A percentile compares a stretch with the other conserved stretches of the same genome.
phyloP scores from a whole-genome alignment of 2,888 invertebrate species.

The Andrena praecox region DNA sequence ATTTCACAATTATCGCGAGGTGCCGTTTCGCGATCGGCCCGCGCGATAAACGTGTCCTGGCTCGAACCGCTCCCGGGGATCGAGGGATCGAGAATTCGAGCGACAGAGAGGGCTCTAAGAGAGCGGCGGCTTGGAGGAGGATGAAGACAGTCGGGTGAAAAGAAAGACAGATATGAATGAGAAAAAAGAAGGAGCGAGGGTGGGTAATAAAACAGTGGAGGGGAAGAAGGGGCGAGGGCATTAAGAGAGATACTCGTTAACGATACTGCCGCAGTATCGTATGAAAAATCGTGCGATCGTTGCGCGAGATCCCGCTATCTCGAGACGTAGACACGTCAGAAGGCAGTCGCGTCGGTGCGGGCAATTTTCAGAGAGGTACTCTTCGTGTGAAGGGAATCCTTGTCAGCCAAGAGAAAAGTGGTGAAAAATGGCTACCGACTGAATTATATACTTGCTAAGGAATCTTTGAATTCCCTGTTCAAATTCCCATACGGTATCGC shows the following conservation, averaged over 20 bases:
- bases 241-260: slow-evolving; percentile 69
- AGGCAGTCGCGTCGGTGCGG: slow-evolving; percentile 45
- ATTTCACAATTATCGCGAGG: slow-evolving; percentile 78
- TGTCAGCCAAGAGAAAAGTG: too few species aligned
- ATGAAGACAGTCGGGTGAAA: slow-evolving; percentile 8
- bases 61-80: slow-evolving; percentile 65
- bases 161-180: slow-evolving; percentile 41
- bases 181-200: not conserved
- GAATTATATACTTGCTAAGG: too few species aligned
- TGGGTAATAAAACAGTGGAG: slow-evolving; percentile 29
- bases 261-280: slow-evolving; percentile 62
- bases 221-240: slow-evolving; percentile 47
- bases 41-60: slow-evolving; percentile 64
- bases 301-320: slow-evolving; percentile 56
- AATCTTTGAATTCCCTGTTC: not conserved
- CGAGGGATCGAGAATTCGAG: slow-evolving; percentile 51
- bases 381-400: too few species aligned
- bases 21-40: slow-evolving; percentile 73
- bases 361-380: slow-evolving; percentile 40
- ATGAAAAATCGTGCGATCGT: slow-evolving; percentile 69
- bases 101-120: slow-evolving; percentile 10
- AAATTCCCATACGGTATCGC: not conserved
- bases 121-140: not conserved
- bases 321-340: slow-evolving; percentile 52
- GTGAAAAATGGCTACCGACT: too few species aligned